Percentiles rank a stretch among this genome's conserved stretches.
Evolutionary conservation across 2,797 vertebrate genomes (phyloP).

Genomic region (Odontamblyopus rebecca): DNA sequence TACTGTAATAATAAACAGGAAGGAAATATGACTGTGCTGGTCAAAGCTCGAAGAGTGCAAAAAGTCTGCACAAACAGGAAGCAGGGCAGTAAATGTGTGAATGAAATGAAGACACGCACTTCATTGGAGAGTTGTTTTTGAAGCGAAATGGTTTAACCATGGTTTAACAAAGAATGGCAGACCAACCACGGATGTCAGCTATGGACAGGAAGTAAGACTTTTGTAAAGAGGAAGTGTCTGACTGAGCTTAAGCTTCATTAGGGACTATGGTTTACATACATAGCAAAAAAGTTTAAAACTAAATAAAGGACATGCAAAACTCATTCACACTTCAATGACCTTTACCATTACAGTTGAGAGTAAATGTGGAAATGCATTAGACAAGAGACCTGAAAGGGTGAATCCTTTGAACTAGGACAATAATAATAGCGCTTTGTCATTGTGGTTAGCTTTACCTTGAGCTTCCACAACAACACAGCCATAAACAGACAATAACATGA

Average conservation of each 20-base stretch:
- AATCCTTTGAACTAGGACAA: background rate
- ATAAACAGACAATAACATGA: background rate
- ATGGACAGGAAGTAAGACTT: constrained; percentile 57
- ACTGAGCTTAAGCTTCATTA: constrained; percentile 22
- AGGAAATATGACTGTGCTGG: constrained; percentile 30
- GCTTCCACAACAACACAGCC: background rate
- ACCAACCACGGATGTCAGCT: background rate
- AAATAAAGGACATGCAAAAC: no score
- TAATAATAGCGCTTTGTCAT: background rate
- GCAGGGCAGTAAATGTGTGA: constrained; percentile 40
- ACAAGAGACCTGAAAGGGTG: background rate
- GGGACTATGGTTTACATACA: background rate
- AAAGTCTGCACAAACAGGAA: constrained; percentile 62
- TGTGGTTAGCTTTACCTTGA: background rate
- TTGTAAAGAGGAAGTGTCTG: constrained; percentile 58
- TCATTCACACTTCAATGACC: no score
- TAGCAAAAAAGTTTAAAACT: background rate
- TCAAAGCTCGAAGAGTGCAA: constrained; percentile 17
- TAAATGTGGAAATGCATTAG: background rate
- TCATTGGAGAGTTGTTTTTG: constrained; percentile 3
- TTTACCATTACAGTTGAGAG: background rate
- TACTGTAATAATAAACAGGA: constrained; percentile 26
- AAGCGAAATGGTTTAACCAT: background rate
- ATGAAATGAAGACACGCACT: constrained; percentile 31
- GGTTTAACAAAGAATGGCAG: background rate